These are phyloP conservation scores for Thalassophryne amazonica DNA, from an alignment of 2,797 vertebrate genomes.

Conservation along the genomic window DNA sequence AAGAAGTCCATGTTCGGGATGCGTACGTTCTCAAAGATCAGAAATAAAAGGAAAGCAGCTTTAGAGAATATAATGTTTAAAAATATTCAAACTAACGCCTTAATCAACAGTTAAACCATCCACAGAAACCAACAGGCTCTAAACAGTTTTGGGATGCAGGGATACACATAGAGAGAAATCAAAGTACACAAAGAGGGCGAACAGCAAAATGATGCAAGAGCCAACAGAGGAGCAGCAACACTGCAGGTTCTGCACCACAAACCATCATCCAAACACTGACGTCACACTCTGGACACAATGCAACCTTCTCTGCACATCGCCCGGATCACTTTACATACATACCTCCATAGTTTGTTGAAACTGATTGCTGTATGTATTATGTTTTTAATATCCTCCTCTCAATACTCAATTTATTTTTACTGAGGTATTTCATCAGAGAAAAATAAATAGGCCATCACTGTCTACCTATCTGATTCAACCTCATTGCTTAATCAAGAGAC, in stretches of 20 bases:
- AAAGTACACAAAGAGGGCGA: not conserved
- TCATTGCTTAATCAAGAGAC: too few relatives aligned
- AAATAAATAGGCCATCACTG: too few relatives aligned
- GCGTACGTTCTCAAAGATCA: too few relatives aligned
- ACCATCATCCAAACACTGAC: slow-evolving; percentile 26
- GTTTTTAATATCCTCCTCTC: too few relatives aligned
- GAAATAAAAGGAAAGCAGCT: too few relatives aligned
- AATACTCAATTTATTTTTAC: too few relatives aligned
- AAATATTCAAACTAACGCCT: too few relatives aligned
- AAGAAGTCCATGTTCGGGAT: too few relatives aligned
- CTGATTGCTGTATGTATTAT: not conserved
- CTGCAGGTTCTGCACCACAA: slow-evolving; percentile 40
- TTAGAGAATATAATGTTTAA: too few relatives aligned
- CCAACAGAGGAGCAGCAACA: slow-evolving; percentile 29
- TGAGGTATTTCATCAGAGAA: too few relatives aligned
- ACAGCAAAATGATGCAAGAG: slow-evolving; percentile 57
- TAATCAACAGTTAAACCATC: not conserved
- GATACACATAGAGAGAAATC: not conserved
- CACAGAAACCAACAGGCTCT: too few relatives aligned
- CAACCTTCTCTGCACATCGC: not conserved
- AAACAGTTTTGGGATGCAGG: not conserved
- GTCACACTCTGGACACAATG: slow-evolving; percentile 4
- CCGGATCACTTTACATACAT: not conserved
- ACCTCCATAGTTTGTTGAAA: not conserved
- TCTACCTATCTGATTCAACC: too few relatives aligned